A percentile compares a stretch with the other conserved stretches of the same genome.
Conservation (phyloP, 1,140 invertebrate genomes). For the Acromyrmex heyeri region DNA sequence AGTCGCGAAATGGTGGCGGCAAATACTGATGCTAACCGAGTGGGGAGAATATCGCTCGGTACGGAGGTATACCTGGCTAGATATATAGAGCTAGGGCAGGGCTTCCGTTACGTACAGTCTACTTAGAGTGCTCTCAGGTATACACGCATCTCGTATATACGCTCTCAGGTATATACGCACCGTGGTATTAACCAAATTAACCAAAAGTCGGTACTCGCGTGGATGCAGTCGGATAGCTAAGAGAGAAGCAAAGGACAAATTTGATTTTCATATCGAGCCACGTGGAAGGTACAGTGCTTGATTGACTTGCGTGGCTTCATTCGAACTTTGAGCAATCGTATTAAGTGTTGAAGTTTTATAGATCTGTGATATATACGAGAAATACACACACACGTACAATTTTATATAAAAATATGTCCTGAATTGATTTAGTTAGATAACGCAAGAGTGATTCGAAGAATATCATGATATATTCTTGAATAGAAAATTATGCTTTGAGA, state of each 20-base stretch:
- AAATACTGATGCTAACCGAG: constrained; percentile 61
- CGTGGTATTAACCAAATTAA: constrained; percentile 52
- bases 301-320: not conserved
- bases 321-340: not conserved
- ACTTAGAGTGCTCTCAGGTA: constrained; percentile 85
- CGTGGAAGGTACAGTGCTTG: constrained; percentile 26
- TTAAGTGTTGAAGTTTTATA: constrained; percentile 11
- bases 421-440: not conserved
- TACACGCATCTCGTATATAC: constrained; percentile 81
- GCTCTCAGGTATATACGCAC: constrained; percentile 80
- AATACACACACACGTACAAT: not conserved
- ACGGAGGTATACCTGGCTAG: constrained; percentile 85
- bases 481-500: constrained; percentile 7
- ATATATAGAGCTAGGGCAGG: constrained; percentile 87
- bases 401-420: not conserved
- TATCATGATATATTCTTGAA: not conserved
- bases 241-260: constrained; percentile 3
- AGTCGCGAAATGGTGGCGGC: constrained; percentile 76
- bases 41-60: constrained; percentile 84
- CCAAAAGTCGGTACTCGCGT: not conserved
- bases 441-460: not conserved
- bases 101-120: constrained; percentile 87
- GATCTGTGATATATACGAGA: not conserved
- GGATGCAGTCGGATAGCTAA: constrained; percentile 6
- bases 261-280: constrained; percentile 55